Conservation (phyloP, 2,113 vertebrate species). For the Pardalotus punctatus region DNA sequence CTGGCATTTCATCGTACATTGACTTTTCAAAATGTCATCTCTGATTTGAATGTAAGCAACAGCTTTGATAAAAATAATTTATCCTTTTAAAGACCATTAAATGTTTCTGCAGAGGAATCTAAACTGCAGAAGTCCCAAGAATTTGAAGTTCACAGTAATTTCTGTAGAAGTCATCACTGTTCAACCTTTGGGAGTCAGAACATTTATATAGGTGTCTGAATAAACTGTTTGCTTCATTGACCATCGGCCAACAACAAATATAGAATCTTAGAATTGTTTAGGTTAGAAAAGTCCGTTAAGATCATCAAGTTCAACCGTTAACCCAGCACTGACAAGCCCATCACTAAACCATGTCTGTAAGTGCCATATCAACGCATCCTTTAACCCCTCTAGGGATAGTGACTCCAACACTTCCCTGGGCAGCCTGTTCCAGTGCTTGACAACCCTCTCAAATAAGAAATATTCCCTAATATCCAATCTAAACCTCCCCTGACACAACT, state of each 20-base stretch:
- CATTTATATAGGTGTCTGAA: neutral
- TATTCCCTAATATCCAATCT: neutral
- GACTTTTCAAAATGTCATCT: conserved; percentile 19
- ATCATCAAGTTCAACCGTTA: neutral
- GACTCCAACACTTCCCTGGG: neutral
- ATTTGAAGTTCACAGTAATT: neutral
- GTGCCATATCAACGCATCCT: accelerated
- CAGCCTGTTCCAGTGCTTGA: accelerated
- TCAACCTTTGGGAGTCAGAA: neutral
- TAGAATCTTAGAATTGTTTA: neutral
- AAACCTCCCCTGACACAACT: neutral
- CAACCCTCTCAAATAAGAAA: neutral
- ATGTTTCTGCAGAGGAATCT: neutral
- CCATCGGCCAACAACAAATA: neutral
- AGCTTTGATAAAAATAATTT: neutral
- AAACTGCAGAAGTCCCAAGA: neutral
- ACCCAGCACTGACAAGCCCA: neutral
- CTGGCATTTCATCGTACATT: neutral
- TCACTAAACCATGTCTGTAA: neutral
- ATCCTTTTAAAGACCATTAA: neutral
- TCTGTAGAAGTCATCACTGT: neutral
- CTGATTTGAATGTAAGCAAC: neutral
- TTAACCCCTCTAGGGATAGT: neutral
- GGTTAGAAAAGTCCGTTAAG: neutral
- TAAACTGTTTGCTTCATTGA: neutral